These are phyloP conservation scores for Lepisosteus oculatus DNA, from an alignment of 2,113 vertebrate species.

Conservation along the genomic window DNA sequence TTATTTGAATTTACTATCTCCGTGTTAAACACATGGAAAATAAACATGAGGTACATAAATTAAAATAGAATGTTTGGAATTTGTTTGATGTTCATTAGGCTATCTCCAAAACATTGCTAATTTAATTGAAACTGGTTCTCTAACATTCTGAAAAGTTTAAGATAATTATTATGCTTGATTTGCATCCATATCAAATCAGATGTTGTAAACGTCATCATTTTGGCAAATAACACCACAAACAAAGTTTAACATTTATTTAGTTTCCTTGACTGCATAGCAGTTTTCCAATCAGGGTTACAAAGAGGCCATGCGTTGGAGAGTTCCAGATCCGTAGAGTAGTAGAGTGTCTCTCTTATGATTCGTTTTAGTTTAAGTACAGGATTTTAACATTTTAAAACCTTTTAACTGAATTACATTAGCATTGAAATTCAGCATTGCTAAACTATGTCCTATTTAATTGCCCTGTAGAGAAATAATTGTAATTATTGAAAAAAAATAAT, in stretches of 20 bases:
- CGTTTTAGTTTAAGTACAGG: no score
- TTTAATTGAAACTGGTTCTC: slow-evolving; percentile 35
- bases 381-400: no score
- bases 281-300: no score
- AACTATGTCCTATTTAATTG: no score
- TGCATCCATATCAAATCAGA: not conserved
- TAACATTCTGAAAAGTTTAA: slow-evolving; percentile 12
- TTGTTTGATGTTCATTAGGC: slow-evolving; percentile 27
- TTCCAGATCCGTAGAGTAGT: no score
- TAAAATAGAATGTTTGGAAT: slow-evolving; percentile 18
- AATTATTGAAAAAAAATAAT: no score
- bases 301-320: no score
- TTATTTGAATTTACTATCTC: slow-evolving; percentile 17
- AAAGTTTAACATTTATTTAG: not conserved
- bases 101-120: slow-evolving; percentile 25
- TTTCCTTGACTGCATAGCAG: not conserved
- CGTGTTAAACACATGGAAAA: slow-evolving; percentile 19
- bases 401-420: no score
- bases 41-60: slow-evolving; percentile 26
- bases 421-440: no score
- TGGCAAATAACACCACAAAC: not conserved
- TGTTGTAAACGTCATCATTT: not conserved
- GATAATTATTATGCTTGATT: slow-evolving; percentile 7
- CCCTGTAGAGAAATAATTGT: no score
- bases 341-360: no score